A percentile compares a stretch with the other conserved stretches of the same genome.
phyloP scores from a whole-genome alignment of 2,797 vertebrate species.

The Dryobates pubescens region DNA sequence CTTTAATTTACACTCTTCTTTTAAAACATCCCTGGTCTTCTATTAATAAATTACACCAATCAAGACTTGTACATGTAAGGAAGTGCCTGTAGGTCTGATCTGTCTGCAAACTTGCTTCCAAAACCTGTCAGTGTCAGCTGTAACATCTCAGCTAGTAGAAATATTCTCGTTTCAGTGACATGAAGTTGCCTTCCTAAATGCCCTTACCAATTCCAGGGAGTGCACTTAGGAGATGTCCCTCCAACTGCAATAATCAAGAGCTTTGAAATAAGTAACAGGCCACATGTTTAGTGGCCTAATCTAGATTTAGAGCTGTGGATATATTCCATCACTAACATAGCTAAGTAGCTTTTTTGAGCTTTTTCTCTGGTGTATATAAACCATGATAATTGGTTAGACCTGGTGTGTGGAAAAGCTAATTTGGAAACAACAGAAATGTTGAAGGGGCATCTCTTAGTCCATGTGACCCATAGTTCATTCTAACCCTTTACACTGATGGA shows the following conservation, averaged over 20 bases:
- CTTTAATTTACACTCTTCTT: constrained; percentile 3
- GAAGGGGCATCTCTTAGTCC: neutral
- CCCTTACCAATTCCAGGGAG: neutral
- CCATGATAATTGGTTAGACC: neutral
- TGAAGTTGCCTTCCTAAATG: neutral
- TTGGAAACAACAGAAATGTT: neutral
- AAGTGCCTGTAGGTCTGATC: neutral
- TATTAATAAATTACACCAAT: neutral
- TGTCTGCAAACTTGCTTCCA: neutral
- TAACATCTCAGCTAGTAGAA: neutral
- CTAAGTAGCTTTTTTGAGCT: neutral
- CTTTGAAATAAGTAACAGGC: neutral
- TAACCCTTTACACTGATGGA: neutral
- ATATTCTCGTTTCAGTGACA: neutral
- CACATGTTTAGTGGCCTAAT: neutral
- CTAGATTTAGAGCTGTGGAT: neutral
- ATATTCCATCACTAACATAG: neutral
- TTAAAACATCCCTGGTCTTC: neutral
- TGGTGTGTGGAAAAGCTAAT: neutral
- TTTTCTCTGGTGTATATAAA: neutral
- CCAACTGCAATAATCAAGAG: neutral
- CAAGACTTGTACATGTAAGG: neutral
- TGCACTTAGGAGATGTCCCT: neutral
- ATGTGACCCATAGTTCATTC: fast-evolving
- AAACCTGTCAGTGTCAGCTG: neutral